Base-by-base conservation (phyloP, 1,140 invertebrate species). In the Ctenoplectra terminalis region DNA sequence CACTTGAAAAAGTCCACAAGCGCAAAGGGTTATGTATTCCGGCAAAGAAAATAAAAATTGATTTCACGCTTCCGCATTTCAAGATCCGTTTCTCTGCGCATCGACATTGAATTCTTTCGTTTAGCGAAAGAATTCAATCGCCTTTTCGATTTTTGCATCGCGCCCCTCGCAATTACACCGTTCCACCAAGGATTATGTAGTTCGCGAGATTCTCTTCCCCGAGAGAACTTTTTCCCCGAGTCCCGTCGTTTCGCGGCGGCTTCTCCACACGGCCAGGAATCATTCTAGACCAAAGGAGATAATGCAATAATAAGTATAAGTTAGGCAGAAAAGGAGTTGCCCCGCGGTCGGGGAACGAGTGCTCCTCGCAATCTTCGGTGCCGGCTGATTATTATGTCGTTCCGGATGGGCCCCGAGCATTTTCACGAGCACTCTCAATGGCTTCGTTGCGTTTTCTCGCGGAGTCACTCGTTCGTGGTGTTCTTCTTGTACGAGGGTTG, bases 291-390 rank as follows among this genome's bases (percentile, higher is more conserved):
- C 61, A 58, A 71, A 78, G 67, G 77, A 73, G 82, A 64, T 89
- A 89, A 88, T 88, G 88, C 72, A 89, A 89, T 88, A 88, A 89
- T 88, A 89, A 89, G 87, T 89, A 88, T 89, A 89, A 89, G 85
- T 89, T 89, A 85, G 84, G 85, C 60, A 54, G 84, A n/a, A n/a
- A n/a, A n/a, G n/a, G n/a, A n/a, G n/a, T n/a, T n/a, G n/a, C n/a
- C n/a, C n/a, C n/a, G n/a, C n/a, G 61, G 61, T 29, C 52, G 74
- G 48, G 69, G 75, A 75, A 75, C 58, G 26, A 72, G 58, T 56
- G 54, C 37, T 54, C 54, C 43, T 58, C 63, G 64, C 64, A 67
- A 48, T 87, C 70, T 88, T 61, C 63, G 77, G 60, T 82, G 73
- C 83, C 72, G 71, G 73, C 34, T 86, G 73, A 88, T 79, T 80